Evolutionary conservation across 1,140 invertebrate species (phyloP), one percentile per base, ranked within the genome.

Genomic region (Thaumatotibia leucotreta): DNA sequence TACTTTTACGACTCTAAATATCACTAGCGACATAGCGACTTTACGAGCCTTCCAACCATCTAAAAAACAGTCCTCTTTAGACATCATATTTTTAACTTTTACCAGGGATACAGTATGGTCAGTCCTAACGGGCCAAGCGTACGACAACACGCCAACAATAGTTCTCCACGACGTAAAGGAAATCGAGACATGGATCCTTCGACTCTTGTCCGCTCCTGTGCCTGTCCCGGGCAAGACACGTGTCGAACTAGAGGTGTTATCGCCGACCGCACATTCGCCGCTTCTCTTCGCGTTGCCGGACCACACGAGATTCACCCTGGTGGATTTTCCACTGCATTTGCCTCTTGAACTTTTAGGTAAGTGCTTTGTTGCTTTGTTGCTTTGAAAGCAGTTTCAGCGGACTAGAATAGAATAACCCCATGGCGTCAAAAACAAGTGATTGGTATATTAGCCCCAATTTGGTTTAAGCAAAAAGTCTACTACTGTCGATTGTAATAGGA

Each of bases 131-230:
- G 95, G 96, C 10, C 94, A 94, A 78, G 92, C 94, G 14, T 92
- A 94, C 64, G 96, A 97, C 35, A 94, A 94, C 23, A 95, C 96
- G 17, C 96, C 97, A 1, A 96, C 96, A 0, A 95, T 98, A 61
- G 95, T 99, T 2, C 92, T 99, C 75, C 97, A 98, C 84, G 98
- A 99, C 89, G 97, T 99, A 4, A 93, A 97, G 65, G 98, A 99
- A 91, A 98, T 99, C 66, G 99, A 99, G 91, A 99, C 97, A 0
- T 99, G 99, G 98, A 99, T 99, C 70, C 89, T 99, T 33, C 93
- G 98, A 63, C 92, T 99, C 6, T 92, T 99, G 23, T 99, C 98
- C 74, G 97, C 98, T 58, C 99, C 99, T 0, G 98, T 99, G 23
- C 98, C 98, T 3, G 97, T 99, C 23, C 98, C 98, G 20, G 97